Conservation (phyloP, 2,888 invertebrate species). For the Polydrusus cervinus region DNA sequence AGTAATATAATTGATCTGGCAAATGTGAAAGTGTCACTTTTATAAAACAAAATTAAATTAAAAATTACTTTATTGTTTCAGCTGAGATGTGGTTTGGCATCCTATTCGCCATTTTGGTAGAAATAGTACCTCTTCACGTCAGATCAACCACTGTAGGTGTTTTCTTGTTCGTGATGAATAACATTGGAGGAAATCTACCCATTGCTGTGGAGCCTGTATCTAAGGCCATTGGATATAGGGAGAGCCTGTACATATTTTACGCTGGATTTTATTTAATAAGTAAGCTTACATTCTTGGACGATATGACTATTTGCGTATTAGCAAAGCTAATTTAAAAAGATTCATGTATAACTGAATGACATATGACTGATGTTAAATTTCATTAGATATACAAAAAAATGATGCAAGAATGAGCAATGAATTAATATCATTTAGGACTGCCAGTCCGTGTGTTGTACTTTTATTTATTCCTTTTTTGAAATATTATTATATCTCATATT, state of each 20-base stretch:
- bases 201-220: constrained; percentile 91
- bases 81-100: constrained; percentile 98
- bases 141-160: constrained; percentile 90
- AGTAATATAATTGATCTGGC: not conserved
- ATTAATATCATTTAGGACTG: too few relatives aligned
- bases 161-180: constrained; percentile 94
- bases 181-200: constrained; percentile 91
- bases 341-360: too few relatives aligned
- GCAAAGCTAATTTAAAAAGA: too few relatives aligned
- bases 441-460: too few relatives aligned
- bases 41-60: not conserved
- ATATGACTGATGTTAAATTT: too few relatives aligned
- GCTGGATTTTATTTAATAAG: constrained; percentile 91
- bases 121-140: constrained; percentile 87
- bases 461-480: too few relatives aligned
- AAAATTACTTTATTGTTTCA: constrained; percentile 68
- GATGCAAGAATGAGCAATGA: too few relatives aligned
- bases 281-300: constrained; percentile 71
- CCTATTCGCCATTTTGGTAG: constrained; percentile 91
- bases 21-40: not conserved
- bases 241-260: constrained; percentile 90
- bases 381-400: too few relatives aligned
- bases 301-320: too few relatives aligned
- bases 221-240: constrained; percentile 86
- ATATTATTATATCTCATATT: too few relatives aligned